These are phyloP conservation scores for Pseudolaguvia tuberculata DNA, from an alignment of 2,113 vertebrate species.

Conservation along the genomic window DNA sequence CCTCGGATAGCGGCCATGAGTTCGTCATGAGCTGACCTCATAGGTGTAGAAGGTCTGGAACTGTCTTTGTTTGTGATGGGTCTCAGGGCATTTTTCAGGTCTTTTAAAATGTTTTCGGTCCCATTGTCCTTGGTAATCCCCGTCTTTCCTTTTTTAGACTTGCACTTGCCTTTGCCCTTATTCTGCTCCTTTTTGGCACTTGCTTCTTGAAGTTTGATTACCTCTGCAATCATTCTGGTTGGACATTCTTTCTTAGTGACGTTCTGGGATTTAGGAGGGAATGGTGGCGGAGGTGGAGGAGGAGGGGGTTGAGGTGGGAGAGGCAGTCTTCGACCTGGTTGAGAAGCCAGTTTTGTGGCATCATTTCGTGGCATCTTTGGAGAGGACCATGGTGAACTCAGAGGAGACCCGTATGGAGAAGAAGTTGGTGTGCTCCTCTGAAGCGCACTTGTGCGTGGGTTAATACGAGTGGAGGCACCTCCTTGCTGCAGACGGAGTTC, in stretches of 20 bases:
- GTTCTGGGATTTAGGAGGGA: conserved; percentile 14
- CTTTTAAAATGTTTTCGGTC: conserved; percentile 77
- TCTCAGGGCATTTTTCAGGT: conserved; percentile 86
- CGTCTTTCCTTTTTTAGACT: conserved; percentile 72
- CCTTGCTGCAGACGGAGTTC: conserved; percentile 76
- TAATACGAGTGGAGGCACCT: conserved; percentile 60
- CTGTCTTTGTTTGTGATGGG: conserved; percentile 78
- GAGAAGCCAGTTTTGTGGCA: conserved; percentile 57
- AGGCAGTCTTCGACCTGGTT: conserved; percentile 54
- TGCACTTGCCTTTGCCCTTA: conserved; percentile 69
- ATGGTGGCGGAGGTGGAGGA: conserved; percentile 48
- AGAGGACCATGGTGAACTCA: conserved; percentile 77
- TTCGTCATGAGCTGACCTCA: conserved; percentile 82
- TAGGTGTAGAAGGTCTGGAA: conserved; percentile 86
- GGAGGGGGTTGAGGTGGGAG: conserved; percentile 61
- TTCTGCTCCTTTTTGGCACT: conserved; percentile 65
- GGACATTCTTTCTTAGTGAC: conserved; percentile 72
- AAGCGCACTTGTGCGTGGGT: conserved; percentile 75
- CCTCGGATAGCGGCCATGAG: conserved; percentile 90
- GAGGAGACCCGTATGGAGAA: conserved; percentile 81
- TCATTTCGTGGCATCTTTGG: conserved; percentile 72
- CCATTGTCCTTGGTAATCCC: conserved; percentile 53
- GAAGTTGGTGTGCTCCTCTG: conserved; percentile 76
- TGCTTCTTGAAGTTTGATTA: conserved; percentile 84
- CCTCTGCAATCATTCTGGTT: conserved; percentile 87